Evolutionary conservation across 30 jellyfish, hydroid and myxozoan species (phyloP), one percentile per base, ranked within the genome.

Genomic region (Pseudorhiza aurosa): DNA sequence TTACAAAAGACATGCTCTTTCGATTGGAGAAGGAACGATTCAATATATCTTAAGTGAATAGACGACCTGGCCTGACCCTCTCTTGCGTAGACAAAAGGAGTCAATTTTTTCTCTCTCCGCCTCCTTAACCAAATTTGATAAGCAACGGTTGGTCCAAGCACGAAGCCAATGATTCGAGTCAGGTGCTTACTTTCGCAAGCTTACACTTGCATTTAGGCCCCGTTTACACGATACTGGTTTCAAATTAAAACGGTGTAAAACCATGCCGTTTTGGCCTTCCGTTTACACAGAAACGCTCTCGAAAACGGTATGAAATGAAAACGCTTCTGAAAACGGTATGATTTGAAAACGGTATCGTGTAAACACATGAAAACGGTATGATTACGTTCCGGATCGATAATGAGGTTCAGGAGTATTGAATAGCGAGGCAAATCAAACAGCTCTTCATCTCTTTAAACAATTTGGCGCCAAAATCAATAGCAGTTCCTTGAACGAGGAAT

Each of bases 401-500:
- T 57, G 42, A 57, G 71, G 42, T 22, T 57, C 19, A 15, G 71
- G 19, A 57, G 25, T 57, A 57, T 57, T 57, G 37, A 57, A 57
- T 6, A 57, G 40, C 71, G 71, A 57, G 71, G 71, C 71, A 57
- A 7, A 57, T 57, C 40, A 57, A 57, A 57, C 19, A 57, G 71
- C 39, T 57, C 71, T 57, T 29, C 42, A 57, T 57, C 71, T 9
- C 71, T 57, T 2, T 57, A 24, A 57, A 57, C 40, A 36, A 57
- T 57, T 57, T 57, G 71, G 71, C 71, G 71, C 71, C 42, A 57
- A n/a, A n/a, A n/a, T n/a, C n/a, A n/a, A n/a, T n/a, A n/a, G n/a
- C n/a, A n/a, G n/a, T n/a, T n/a, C n/a, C n/a, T n/a, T n/a, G n/a
- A n/a, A n/a, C n/a, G n/a, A n/a, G n/a, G n/a, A n/a, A n/a, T n/a